Percentiles rank a stretch among this genome's conserved stretches.
These are phyloP conservation scores for Oryzaephilus surinamensis DNA, from an alignment of 1,140 invertebrate genomes.

Conservation along the genomic window DNA sequence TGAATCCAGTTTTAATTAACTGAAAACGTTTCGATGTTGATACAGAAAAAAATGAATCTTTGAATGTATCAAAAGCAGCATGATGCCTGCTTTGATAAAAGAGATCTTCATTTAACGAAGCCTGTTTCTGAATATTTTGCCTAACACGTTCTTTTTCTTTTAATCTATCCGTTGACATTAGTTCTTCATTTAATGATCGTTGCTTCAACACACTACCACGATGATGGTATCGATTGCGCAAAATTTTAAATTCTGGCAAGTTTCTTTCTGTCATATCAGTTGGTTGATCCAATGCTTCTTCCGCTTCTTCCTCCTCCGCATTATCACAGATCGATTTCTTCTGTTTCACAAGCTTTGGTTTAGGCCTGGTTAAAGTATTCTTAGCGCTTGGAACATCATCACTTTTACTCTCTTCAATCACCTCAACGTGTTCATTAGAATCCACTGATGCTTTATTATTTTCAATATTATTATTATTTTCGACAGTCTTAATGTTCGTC, in stretches of 20 bases:
- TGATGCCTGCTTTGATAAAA: conserved; percentile 55
- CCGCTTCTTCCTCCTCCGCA: conserved; percentile 53
- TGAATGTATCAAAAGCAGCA: conserved; percentile 56
- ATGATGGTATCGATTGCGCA: conserved; percentile 21
- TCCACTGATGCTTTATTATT: not conserved
- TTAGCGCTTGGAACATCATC: conserved; percentile 17
- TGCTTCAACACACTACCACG: conserved; percentile 67
- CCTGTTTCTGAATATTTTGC: conserved; percentile 79
- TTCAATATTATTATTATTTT: conserved; percentile 51
- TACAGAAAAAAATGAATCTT: conserved; percentile 60
- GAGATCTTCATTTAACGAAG: conserved; percentile 77
- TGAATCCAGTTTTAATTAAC: conserved; percentile 64
- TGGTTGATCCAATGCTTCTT: conserved; percentile 51
- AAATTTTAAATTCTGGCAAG: conserved; percentile 46
- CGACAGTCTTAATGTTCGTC: conserved; percentile 64
- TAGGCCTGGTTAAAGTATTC: conserved; percentile 33
- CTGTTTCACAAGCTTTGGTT: conserved; percentile 66
- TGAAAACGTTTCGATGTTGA: conserved; percentile 67
- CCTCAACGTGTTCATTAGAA: not conserved
- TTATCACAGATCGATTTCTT: conserved; percentile 66
- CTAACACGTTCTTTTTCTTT: conserved; percentile 73
- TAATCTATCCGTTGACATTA: conserved; percentile 72
- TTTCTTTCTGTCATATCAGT: conserved; percentile 53
- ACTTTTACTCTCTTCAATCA: not conserved
- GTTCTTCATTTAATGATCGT: conserved; percentile 78